Conservation (phyloP, 2,113 vertebrate genomes). For the Aspiorhynchus laticeps region DNA sequence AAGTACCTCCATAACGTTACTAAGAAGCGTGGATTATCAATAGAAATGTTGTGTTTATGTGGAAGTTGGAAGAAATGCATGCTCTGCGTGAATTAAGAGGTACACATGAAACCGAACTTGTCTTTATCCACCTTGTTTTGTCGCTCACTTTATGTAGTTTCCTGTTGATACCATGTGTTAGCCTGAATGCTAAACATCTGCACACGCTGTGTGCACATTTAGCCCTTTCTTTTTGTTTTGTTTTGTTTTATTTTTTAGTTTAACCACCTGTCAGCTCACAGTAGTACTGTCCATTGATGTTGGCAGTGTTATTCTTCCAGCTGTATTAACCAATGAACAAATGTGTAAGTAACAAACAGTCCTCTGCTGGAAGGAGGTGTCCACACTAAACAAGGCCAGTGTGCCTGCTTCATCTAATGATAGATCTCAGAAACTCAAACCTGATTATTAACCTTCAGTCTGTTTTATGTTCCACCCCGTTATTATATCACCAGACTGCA, state of each 20-base stretch:
- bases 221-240: background rate
- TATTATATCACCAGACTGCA: background rate
- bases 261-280: background rate
- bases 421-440: background rate
- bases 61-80: slow-evolving; percentile 6
- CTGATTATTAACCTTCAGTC: background rate
- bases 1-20: background rate
- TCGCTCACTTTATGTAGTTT: background rate
- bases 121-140: background rate
- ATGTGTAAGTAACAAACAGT: background rate
- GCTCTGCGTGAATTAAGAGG: slow-evolving; percentile 32
- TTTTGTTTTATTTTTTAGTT: background rate
- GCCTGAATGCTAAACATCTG: slow-evolving; percentile 38
- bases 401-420: background rate
- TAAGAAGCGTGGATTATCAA: background rate
- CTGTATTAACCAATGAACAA: background rate
- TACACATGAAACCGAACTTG: background rate
- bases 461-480: background rate
- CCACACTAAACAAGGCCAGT: background rate
- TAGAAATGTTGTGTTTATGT: background rate
- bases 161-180: background rate
- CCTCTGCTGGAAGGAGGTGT: background rate
- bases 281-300: background rate
- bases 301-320: background rate
- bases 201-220: background rate